These are phyloP conservation scores for Nerophis ophidion DNA, from an alignment of 2,113 vertebrate genomes.

Conservation along the genomic window DNA sequence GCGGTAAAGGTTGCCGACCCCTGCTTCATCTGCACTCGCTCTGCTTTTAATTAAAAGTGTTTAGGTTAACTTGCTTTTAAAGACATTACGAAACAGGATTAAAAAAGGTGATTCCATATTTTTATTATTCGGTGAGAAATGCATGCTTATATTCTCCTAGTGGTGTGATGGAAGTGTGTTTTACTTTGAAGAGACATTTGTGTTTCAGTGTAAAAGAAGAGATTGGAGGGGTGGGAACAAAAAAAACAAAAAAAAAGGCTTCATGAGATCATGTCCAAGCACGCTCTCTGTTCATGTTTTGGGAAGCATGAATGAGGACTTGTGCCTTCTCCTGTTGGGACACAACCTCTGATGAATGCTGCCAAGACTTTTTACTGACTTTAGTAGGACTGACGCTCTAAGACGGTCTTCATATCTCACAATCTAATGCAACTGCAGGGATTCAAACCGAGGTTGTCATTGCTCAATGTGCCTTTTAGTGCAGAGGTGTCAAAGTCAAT, in stretches of 20 bases:
- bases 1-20: too few relatives aligned
- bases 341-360: background rate
- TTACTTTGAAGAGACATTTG: background rate
- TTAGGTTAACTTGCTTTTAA: conserved; percentile 20
- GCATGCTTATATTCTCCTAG: background rate
- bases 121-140: background rate
- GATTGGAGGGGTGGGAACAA: too few relatives aligned
- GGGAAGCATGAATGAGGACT: conserved; percentile 10
- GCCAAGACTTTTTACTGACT: background rate
- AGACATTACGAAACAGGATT: background rate
- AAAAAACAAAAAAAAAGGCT: too few relatives aligned
- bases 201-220: background rate
- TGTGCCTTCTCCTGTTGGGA: conserved; percentile 22
- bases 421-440: background rate
- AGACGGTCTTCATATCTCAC: background rate
- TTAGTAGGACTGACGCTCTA: background rate
- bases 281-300: conserved; percentile 7
- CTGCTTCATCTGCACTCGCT: conserved; percentile 27
- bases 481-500: too few relatives aligned
- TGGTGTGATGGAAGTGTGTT: background rate
- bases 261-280: background rate
- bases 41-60: conserved; percentile 1
- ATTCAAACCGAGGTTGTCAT: background rate
- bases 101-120: background rate
- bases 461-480: too few relatives aligned